Percentiles rank a stretch among this genome's conserved stretches.
These are phyloP conservation scores for Zaprionus camerounensis DNA, from an alignment of 1,140 invertebrate genomes.

Conservation along the genomic window DNA sequence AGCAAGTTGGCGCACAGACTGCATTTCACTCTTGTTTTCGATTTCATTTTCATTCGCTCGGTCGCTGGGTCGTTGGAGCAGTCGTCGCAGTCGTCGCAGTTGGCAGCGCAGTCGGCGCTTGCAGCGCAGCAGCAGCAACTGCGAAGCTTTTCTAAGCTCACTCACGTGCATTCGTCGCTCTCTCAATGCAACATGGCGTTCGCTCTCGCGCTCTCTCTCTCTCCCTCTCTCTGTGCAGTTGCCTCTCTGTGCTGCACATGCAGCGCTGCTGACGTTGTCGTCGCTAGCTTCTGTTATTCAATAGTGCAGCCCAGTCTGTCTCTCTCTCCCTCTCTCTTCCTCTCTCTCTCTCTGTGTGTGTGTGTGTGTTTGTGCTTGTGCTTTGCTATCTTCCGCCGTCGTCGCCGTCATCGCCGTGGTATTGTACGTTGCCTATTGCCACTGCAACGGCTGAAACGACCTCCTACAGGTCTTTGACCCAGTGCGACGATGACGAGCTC, in stretches of 20 bases:
- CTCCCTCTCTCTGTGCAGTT: conserved; percentile 13
- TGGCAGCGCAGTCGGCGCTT: conserved; percentile 20
- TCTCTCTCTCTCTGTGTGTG: background rate
- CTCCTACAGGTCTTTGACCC: conserved; percentile 84
- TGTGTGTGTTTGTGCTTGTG: background rate
- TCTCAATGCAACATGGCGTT: conserved; percentile 1
- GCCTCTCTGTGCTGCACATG: conserved; percentile 49
- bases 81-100: conserved; percentile 33
- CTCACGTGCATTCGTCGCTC: conserved; percentile 13
- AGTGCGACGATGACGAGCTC: conserved; percentile 56
- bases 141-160: conserved; percentile 48
- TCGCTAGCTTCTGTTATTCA: conserved; percentile 62
- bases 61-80: conserved; percentile 59
- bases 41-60: conserved; percentile 62
- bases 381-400: conserved; percentile 72
- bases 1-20: conserved; percentile 40
- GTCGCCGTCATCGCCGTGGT: conserved; percentile 66
- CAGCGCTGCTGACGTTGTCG: conserved; percentile 55
- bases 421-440: conserved; percentile 82
- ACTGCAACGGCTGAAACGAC: conserved; percentile 83
- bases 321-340: background rate
- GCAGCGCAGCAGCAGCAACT: conserved; percentile 4
- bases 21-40: conserved; percentile 81
- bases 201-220: conserved; percentile 14
- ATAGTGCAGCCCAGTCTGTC: conserved; percentile 44